These are phyloP conservation scores for Agrilus cyanescens DNA, from an alignment of 2,888 invertebrate genomes.

Conservation along the genomic window DNA sequence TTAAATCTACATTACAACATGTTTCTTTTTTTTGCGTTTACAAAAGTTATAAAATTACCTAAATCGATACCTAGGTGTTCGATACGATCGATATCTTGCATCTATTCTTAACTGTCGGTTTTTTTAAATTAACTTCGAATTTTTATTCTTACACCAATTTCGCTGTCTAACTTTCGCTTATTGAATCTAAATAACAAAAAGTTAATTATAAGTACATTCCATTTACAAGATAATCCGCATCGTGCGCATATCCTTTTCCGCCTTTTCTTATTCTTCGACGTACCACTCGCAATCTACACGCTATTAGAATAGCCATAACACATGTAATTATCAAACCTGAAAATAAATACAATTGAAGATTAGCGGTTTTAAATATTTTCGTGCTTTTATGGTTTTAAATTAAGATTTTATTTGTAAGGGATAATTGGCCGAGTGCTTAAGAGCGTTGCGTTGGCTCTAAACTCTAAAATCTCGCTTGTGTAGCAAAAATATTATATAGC, in stretches of 20 bases:
- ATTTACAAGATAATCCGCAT: conserved; percentile 94
- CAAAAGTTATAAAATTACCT: too few species aligned
- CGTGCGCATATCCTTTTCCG: conserved; percentile 76
- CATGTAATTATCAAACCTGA: conserved; percentile 69
- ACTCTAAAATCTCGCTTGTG: neutral
- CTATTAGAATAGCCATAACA: conserved; percentile 67
- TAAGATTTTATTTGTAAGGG: too few species aligned
- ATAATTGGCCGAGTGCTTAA: too few species aligned
- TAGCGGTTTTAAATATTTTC: too few species aligned
- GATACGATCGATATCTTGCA: neutral
- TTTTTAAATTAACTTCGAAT: conserved; percentile 1
- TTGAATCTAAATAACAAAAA: too few species aligned
- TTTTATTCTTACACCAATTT: neutral
- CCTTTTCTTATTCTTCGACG: conserved; percentile 61
- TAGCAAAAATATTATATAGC: neutral
- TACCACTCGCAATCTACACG: conserved; percentile 71
- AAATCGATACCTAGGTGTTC: too few species aligned
- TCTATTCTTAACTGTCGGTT: conserved; percentile 2
- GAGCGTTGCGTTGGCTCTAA: too few species aligned
- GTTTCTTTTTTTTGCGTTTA: too few species aligned
- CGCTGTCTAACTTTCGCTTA: neutral
- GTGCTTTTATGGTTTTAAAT: too few species aligned
- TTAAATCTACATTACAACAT: too few species aligned
- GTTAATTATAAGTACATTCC: conserved; percentile 83
- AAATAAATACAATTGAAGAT: conserved; percentile 16